These are phyloP conservation scores for Archips crataeganus DNA, from an alignment of 2,888 invertebrate genomes.

Conservation along the genomic window DNA sequence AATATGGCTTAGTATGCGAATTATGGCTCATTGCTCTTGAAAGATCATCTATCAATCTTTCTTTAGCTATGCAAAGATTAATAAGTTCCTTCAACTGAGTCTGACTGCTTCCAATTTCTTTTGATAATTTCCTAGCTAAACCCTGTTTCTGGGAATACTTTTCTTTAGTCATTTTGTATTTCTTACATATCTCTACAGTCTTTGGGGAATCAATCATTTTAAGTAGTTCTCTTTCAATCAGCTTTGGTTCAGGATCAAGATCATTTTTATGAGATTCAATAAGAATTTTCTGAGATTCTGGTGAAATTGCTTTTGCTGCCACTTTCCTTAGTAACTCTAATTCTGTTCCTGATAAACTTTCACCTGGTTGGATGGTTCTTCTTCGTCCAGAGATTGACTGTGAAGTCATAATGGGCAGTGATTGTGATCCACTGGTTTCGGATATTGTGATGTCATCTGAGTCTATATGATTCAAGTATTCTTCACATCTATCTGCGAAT, in stretches of 20 bases:
- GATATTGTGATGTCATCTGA: conserved; percentile 83
- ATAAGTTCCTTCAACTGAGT: conserved; percentile 91
- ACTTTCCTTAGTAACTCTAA: conserved; percentile 86
- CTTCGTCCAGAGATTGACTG: conserved; percentile 81
- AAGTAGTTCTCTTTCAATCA: conserved; percentile 80
- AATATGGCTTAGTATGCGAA: conserved; percentile 69
- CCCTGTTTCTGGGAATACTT: conserved; percentile 82
- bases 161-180: conserved; percentile 83
- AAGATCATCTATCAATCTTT: conserved; percentile 90
- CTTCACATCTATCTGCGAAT: conserved; percentile 86
- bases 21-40: conserved; percentile 70
- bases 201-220: conserved; percentile 84
- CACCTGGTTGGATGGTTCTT: conserved; percentile 87
- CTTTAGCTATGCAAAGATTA: conserved; percentile 87
- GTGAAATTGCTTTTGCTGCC: conserved; percentile 84
- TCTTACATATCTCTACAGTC: conserved; percentile 80
- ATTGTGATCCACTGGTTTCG: conserved; percentile 81
- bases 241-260: conserved; percentile 83
- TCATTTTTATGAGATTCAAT: conserved; percentile 85
- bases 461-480: conserved; percentile 84
- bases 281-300: conserved; percentile 82
- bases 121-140: conserved; percentile 77
- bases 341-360: conserved; percentile 86
- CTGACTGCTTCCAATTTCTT: conserved; percentile 88
- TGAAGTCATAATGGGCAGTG: conserved; percentile 79